These are phyloP conservation scores for Oeneis ivallda DNA, from an alignment of 2,888 invertebrate genomes.

Conservation along the genomic window DNA sequence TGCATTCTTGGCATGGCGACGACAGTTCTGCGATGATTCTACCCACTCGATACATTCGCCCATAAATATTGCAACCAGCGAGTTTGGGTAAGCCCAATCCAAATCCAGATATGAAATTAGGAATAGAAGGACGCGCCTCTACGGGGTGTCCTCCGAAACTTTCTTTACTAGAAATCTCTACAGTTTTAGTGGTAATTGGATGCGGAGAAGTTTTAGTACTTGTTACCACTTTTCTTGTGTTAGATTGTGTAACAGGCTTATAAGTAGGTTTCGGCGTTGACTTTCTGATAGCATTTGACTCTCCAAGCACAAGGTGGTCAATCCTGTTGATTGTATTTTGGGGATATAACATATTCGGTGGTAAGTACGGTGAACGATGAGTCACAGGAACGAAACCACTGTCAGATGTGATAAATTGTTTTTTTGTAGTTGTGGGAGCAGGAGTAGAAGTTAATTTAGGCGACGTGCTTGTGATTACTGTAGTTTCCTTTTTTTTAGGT, in stretches of 20 bases:
- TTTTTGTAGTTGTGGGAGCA: slow-evolving; percentile 40
- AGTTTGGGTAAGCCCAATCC: slow-evolving; percentile 85
- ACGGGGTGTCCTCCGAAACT: slow-evolving; percentile 45
- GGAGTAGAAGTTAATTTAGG: slow-evolving; percentile 29
- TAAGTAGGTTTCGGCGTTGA: slow-evolving; percentile 52
- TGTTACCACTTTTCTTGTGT: slow-evolving; percentile 37
- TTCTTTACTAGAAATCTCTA: slow-evolving; percentile 45
- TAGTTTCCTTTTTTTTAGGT: slow-evolving; percentile 39
- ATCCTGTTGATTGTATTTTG: slow-evolving; percentile 64
- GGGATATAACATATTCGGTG: slow-evolving; percentile 50
- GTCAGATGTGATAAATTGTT: slow-evolving; percentile 42
- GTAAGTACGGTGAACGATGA: slow-evolving; percentile 49
- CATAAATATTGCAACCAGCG: slow-evolving; percentile 95
- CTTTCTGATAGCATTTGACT: slow-evolving; percentile 66
- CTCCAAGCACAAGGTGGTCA: slow-evolving; percentile 72
- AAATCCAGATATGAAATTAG: slow-evolving; percentile 44
- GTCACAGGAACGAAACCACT: slow-evolving; percentile 59
- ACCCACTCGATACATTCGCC: slow-evolving; percentile 92
- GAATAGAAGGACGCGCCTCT: slow-evolving; percentile 45
- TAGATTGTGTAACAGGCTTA: slow-evolving; percentile 38
- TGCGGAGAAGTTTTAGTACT: slow-evolving; percentile 40
- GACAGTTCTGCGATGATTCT: slow-evolving; percentile 91
- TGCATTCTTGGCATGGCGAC: slow-evolving; percentile 90
- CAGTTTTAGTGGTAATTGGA: slow-evolving; percentile 41
- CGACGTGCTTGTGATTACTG: slow-evolving; percentile 34